phyloP scores from a whole-genome alignment of 2,113 vertebrate species.

The Bombycilla garrulus region DNA sequence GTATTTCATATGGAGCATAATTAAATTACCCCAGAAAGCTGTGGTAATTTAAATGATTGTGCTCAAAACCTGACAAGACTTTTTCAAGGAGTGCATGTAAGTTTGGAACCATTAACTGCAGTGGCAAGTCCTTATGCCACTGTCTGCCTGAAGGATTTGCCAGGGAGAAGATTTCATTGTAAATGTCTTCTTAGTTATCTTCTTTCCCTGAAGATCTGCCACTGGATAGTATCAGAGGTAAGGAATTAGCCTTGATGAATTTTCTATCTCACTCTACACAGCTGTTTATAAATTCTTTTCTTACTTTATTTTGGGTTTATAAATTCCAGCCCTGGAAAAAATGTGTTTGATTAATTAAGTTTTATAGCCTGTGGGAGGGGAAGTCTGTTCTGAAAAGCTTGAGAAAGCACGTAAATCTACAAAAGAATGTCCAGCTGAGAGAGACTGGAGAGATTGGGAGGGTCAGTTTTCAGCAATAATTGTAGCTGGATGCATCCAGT shows the following conservation, averaged over 20 bases:
- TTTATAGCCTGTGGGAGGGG: not conserved
- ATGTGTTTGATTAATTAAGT: not conserved
- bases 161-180: not conserved
- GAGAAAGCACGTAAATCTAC: not conserved
- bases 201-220: not conserved
- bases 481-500: not conserved
- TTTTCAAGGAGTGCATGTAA: not conserved
- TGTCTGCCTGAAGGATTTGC: not conserved
- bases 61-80: not conserved
- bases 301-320: not conserved
- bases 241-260: not conserved
- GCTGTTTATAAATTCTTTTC: not conserved
- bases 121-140: not conserved
- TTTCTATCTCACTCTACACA: not conserved
- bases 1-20: not conserved
- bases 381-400: not conserved
- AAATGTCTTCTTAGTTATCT: not conserved
- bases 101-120: not conserved
- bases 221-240: not conserved
- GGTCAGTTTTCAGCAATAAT: not conserved
- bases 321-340: not conserved
- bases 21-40: not conserved
- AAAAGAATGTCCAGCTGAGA: not conserved
- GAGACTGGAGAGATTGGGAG: not conserved
- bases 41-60: not conserved